These are phyloP conservation scores for Todiramphus saurophagus DNA, from an alignment of 2,113 vertebrate species.

Conservation along the genomic window DNA sequence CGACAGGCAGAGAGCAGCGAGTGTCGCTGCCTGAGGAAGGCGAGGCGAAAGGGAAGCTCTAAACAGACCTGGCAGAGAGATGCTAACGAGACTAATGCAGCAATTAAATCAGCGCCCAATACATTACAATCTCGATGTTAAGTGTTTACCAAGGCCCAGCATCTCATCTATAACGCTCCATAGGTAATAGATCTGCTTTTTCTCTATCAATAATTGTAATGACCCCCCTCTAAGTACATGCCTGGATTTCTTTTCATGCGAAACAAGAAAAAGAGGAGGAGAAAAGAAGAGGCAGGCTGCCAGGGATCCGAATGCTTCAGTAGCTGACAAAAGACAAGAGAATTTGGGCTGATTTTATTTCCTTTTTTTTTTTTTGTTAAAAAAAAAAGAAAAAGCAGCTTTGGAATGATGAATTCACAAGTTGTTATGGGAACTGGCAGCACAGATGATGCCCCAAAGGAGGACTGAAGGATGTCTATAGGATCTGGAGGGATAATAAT, in stretches of 20 bases:
- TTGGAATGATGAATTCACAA: constrained; percentile 39
- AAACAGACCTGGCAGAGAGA: constrained; percentile 37
- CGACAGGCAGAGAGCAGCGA: constrained; percentile 23
- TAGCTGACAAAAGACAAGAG: constrained; percentile 70
- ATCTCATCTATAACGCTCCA: background rate
- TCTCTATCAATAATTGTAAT: constrained; percentile 22
- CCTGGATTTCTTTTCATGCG: constrained; percentile 43
- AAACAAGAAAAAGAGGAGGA: constrained; percentile 53
- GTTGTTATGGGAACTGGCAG: constrained; percentile 67
- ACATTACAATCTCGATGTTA: background rate
- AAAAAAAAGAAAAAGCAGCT: background rate
- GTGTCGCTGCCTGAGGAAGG: constrained; percentile 3
- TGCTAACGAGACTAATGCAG: constrained; percentile 23
- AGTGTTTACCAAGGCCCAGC: background rate
- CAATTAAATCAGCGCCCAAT: background rate
- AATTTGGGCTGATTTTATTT: constrained; percentile 8
- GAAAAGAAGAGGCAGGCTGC: constrained; percentile 52
- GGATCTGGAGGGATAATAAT: constrained; percentile 9
- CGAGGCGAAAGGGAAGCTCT: background rate
- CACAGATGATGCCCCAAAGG: constrained; percentile 49
- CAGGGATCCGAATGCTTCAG: constrained; percentile 65
- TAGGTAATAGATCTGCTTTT: background rate
- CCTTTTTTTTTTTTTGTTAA: background rate
- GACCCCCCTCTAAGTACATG: constrained; percentile 15
- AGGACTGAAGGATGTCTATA: background rate